Conservation (phyloP, 2,888 invertebrate species). For the Pomacea canaliculata region DNA sequence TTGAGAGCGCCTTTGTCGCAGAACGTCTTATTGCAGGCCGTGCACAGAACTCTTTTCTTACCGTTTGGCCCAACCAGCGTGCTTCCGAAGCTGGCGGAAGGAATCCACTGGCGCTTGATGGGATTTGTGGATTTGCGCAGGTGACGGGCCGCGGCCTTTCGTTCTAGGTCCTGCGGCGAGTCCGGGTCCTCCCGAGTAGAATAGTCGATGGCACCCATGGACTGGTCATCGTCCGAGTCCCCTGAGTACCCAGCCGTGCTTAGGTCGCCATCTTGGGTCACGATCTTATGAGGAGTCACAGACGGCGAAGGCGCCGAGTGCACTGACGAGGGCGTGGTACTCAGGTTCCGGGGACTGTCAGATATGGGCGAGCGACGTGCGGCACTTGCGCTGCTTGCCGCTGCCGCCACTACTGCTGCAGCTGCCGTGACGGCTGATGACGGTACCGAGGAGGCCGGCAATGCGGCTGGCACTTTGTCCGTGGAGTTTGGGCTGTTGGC, state of each 20-base stretch:
- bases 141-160: conserved; percentile 56
- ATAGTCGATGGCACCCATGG: conserved; percentile 50
- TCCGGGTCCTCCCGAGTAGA: conserved; percentile 49
- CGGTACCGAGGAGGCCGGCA: conserved; percentile 1
- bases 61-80: conserved; percentile 68
- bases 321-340: conserved; percentile 50
- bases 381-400: conserved; percentile 1
- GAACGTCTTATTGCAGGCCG: conserved; percentile 97
- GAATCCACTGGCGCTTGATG: conserved; percentile 71
- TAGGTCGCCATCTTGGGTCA: conserved; percentile 23
- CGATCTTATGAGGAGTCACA: conserved; percentile 38
- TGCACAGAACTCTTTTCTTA: conserved; percentile 97
- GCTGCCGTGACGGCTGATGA: conserved; percentile 16
- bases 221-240: conserved; percentile 41
- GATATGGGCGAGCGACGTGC: conserved; percentile 38
- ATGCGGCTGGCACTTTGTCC: conserved; percentile 27
- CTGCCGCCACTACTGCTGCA: conserved; percentile 11
- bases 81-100: conserved; percentile 65
- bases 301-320: conserved; percentile 48
- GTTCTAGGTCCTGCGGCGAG: conserved; percentile 28
- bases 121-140: conserved; percentile 70
- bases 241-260: conserved; percentile 30
- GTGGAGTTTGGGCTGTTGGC: conserved; percentile 2
- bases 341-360: conserved; percentile 57
- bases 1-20: conserved; percentile 99